Evolutionary conservation across 1,140 invertebrate genomes (phyloP), one percentile per base, ranked within the genome.

Genomic region (Drosophila sproati): DNA sequence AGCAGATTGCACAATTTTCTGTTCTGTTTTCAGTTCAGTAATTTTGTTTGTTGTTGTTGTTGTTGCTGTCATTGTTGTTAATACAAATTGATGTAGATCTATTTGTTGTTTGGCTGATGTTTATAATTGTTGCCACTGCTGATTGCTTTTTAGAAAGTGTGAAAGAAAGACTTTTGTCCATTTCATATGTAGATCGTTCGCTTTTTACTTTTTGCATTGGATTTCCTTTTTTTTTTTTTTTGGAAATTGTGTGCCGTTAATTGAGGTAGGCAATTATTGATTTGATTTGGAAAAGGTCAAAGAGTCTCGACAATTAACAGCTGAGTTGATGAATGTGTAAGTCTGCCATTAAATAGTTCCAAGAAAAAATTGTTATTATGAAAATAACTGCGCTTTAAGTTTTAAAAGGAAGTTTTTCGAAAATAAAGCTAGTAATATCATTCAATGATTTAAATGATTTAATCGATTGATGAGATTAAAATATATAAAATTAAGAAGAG

Each of bases 141-240:
- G 82, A 86, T 85, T 85, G 82, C 60, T 78, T 79, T 86, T 87
- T 87, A 74, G 82, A 87, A 87, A 87, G 82, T 87, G 82, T 77
- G 59, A 86, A 86, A 87, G 62, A 82, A 43, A 43, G 39, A 43
- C 39, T 47, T 75, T 68, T 68, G 75, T 69, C 71, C 10, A 7
- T 39, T 2, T 56, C 47, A 51, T 39, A 50, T 37, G 57, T 45
- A 5, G 37, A 28, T 50, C 12, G 48, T 67, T 61, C 39, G 20
- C 20, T n/a, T 41, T 61, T 80, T 59, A 28, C 31, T 12, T 62
- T 56, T 48, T 48, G 55, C 59, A 39, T 47, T 37, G 43, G 28
- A 55, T 55, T 62, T 56, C 56, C 57, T 63, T 71, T 52, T 41
- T 54, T 32, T 5, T 20, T 20, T 20, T 20, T 20, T 8, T 41